Base-by-base conservation (phyloP, 2,888 invertebrate species). In the Plusia festucae region DNA sequence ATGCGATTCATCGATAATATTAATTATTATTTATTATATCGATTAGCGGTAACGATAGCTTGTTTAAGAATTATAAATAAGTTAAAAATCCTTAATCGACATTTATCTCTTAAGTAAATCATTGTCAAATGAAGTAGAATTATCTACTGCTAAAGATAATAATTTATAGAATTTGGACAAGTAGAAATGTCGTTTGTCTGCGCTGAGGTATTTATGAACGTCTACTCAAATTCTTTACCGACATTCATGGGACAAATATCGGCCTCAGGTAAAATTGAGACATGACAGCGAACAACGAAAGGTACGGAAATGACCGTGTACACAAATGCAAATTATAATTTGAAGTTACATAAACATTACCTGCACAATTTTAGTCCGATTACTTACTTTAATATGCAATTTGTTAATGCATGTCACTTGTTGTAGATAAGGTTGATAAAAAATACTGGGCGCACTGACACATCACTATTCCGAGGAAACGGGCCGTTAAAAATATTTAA, bases 401-500 rank as follows among this genome's bases (percentile, higher is more conserved):
- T n/a, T 53, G 3, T 53, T 24, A 59, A 56, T 30, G 7, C 51
- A 58, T 46, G 18, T 60, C 53, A 71, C 66, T 66, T 53, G 7
- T 53, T 76, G 22, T 49, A 72, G 63, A 68, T 68, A 72, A 72
- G 44, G 56, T 40, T 49, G 34, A 59, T 49, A 16, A 53, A 55
- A 63, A 58, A 65, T 49, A 53, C 53, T 24, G 32, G 32, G 32
- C 30, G 59, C 73, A 81, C 79, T 81, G 83, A 82, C 76, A 84
- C 90, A 87, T 84, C 91, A 86, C 91, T 91, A 90, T 81, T 69
- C 65, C 72, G 76, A 87, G 87, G 86, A 88, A 90, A 88, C 87
- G 82, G 85, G 78, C 88, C 88, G 87, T 89, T 89, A 90, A 90
- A 90, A 91, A 91, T 90, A 90, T 91, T 91, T 91, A 91, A 91